phyloP scores from a whole-genome alignment of 1,140 invertebrate species.

The Aphelinus certus region DNA sequence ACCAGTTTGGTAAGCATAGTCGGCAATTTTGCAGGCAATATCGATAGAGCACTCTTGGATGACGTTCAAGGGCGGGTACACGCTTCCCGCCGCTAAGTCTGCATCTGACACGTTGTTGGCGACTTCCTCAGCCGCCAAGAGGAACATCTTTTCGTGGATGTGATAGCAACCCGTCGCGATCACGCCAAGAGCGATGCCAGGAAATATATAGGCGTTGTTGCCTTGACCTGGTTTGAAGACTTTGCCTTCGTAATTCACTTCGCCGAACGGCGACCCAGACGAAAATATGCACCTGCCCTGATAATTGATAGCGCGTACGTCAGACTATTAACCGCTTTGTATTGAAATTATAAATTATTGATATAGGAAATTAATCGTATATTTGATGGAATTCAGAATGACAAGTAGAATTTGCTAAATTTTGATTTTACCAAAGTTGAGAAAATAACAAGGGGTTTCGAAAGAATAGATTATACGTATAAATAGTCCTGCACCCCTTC shows the following conservation, averaged over 20 bases:
- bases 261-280: conserved; percentile 90
- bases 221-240: conserved; percentile 91
- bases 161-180: conserved; percentile 87
- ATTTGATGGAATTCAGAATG: too few relatives aligned
- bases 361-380: too few relatives aligned
- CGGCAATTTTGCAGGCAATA: conserved; percentile 76
- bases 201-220: conserved; percentile 98
- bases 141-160: conserved; percentile 89
- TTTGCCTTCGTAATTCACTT: conserved; percentile 80
- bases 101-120: conserved; percentile 75
- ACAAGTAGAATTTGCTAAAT: too few relatives aligned
- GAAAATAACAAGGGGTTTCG: too few relatives aligned
- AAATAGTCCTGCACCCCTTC: too few relatives aligned
- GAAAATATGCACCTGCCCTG: conserved; percentile 91
- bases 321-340: too few relatives aligned
- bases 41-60: conserved; percentile 79
- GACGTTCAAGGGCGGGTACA: conserved; percentile 80
- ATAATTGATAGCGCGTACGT: neutral
- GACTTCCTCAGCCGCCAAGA: conserved; percentile 86
- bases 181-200: conserved; percentile 90
- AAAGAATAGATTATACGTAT: too few relatives aligned
- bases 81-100: conserved; percentile 75
- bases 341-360: too few relatives aligned
- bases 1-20: conserved; percentile 76
- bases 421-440: too few relatives aligned